Evolutionary conservation across 2,113 vertebrate genomes (phyloP).

Genomic region (Neotoma lepida): DNA sequence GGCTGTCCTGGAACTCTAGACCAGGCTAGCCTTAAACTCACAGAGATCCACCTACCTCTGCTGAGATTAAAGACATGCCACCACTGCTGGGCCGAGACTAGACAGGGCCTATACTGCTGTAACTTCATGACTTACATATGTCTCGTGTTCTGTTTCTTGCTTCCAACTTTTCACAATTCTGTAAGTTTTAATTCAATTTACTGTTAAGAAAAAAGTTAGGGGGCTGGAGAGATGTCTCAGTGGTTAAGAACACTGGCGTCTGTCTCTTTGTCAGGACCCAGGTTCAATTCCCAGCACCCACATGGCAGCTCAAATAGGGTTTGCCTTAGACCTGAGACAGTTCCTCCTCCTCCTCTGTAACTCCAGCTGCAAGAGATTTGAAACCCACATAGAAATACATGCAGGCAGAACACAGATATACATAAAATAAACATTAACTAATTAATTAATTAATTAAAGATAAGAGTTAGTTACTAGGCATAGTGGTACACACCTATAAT

Average conservation of each 20-base stretch:
- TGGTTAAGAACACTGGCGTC: neutral
- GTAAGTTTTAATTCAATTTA: constrained; percentile 45
- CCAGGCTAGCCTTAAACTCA: too few relatives aligned
- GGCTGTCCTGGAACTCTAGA: too few relatives aligned
- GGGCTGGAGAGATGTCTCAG: neutral
- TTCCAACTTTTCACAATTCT: constrained; percentile 50
- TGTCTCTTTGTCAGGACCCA: neutral
- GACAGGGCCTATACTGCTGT: neutral
- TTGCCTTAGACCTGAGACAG: neutral
- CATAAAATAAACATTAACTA: too few relatives aligned
- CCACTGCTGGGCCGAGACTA: neutral
- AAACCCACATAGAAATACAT: neutral
- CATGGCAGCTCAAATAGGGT: neutral
- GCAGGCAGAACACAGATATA: neutral
- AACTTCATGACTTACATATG: neutral
- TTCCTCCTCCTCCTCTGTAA: neutral
- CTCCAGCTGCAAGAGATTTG: neutral
- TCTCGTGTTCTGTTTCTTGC: neutral
- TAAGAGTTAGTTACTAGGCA: neutral
- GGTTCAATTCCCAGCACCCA: neutral
- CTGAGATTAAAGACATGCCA: too few relatives aligned
- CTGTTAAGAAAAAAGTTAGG: neutral
- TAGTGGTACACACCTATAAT: neutral
- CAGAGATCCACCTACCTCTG: too few relatives aligned
- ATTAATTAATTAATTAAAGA: too few relatives aligned